Evolutionary conservation across 1,140 invertebrate species (phyloP).

Genomic region (Colletes latitarsis): DNA sequence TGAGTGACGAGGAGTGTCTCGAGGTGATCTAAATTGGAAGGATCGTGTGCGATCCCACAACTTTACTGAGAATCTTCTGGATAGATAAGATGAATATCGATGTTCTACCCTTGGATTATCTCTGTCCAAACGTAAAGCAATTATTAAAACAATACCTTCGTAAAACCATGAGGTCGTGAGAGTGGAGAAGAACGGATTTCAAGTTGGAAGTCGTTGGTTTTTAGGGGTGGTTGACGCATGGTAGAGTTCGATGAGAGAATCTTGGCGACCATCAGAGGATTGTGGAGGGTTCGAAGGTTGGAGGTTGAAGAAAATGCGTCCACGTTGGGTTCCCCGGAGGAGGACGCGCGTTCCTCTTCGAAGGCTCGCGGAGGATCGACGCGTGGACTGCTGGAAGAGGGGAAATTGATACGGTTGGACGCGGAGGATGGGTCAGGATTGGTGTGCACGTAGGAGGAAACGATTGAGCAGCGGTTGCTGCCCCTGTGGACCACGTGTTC

Average conservation of each 20-base stretch:
- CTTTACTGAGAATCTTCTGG: not conserved
- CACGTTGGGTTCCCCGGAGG: too few relatives aligned
- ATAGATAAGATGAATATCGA: not conserved
- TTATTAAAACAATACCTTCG: not conserved
- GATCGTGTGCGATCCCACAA: slow-evolving; percentile 14
- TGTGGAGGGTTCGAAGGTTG: not conserved
- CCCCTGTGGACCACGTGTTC: slow-evolving; percentile 83
- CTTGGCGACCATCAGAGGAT: not conserved
- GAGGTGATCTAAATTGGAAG: not conserved
- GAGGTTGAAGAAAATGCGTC: not conserved
- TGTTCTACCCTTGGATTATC: not conserved
- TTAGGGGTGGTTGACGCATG: not conserved
- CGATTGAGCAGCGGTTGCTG: slow-evolving; percentile 83
- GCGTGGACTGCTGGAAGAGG: slow-evolving; percentile 16
- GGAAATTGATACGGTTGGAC: slow-evolving; percentile 18
- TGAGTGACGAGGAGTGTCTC: too few relatives aligned
- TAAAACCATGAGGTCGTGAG: not conserved
- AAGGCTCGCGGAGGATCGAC: not conserved
- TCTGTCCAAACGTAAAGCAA: not conserved
- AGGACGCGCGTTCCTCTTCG: not conserved
- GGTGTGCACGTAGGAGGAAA: slow-evolving; percentile 87
- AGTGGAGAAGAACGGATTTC: not conserved
- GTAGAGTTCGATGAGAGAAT: not conserved
- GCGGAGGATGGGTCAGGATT: slow-evolving; percentile 85
- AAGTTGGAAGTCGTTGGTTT: not conserved